Base-by-base conservation (phyloP, 1,140 invertebrate genomes). In the Trichonephila clavata region DNA sequence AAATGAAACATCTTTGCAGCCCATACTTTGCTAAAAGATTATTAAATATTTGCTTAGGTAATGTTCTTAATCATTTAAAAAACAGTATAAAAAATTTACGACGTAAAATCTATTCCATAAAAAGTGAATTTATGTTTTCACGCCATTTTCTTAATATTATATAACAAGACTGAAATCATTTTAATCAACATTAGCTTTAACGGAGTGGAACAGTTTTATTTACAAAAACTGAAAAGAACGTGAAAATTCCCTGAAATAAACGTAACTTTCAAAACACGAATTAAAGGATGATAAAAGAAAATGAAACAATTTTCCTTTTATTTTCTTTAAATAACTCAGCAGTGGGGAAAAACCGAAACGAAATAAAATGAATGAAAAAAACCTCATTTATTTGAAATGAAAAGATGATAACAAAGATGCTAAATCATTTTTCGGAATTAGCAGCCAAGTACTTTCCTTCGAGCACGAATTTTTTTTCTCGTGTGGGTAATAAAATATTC, bases 351-450 rank as follows among this genome's bases (percentile, higher is more conserved):
- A 61, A 61, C 16, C 20, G 27, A 77, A 18, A 18, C 6, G 18
- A 77, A 32, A 18, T 13, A 77, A 39, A 77, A 77, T 32, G 27
- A 77, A 32, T 39, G 71, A 4, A 14, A 32, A n/a, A 77, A 50
- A 39, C 27, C 27, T 21, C 71, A 39, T 77, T 27, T 16, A 77
- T 77, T 77, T 77, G 4, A 77, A 39, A 77, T 16, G 27, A 77
- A 27, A 71, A 18, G 4, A 6, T 27, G 24, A 77, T 77, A 27
- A 39, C 27, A 39, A 77, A 77, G 71, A 77, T 77, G 7, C 71
- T 77, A 32, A 77, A 77, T 77, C 71, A 77, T 77, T 77, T 77
- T 32, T 77, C 7, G 71, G 32, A 77, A 77, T 77, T 77, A 77
- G 71, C 71, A 39, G 27, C 13, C 71, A 77, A 77, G 27, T 77